Percentiles rank a stretch among this genome's conserved stretches.
Conservation (phyloP, 2,888 invertebrate genomes). For the Entomobrya proxima region DNA sequence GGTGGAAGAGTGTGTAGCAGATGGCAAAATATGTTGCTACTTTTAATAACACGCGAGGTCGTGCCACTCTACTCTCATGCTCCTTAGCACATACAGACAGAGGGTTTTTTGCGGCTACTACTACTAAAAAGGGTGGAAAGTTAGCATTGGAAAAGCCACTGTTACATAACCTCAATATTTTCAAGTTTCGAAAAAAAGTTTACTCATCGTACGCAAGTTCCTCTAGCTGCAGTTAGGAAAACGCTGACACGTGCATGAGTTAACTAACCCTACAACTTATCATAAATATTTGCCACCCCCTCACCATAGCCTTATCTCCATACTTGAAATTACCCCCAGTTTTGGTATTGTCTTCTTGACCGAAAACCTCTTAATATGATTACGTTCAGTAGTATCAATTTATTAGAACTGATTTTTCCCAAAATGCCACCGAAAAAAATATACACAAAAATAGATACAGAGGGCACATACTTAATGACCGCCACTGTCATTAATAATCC, state of each 20-base stretch:
- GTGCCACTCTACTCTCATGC: too few species aligned
- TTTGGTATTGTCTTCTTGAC: not conserved
- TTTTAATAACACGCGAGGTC: slow-evolving; percentile 51
- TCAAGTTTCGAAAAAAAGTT: not conserved
- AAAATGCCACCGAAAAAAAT: not conserved
- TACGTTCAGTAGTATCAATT: not conserved
- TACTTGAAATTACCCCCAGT: not conserved
- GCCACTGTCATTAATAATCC: not conserved
- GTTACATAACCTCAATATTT: not conserved
- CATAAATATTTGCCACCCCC: too few species aligned
- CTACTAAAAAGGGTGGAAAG: not conserved
- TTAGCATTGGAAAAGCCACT: not conserved
- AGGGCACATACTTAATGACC: not conserved
- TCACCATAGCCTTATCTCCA: too few species aligned
- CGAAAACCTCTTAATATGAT: not conserved
- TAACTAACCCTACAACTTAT: too few species aligned
- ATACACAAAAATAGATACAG: not conserved
- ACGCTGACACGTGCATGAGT: too few species aligned
- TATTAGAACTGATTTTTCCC: not conserved
- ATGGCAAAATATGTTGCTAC: slow-evolving; percentile 60
- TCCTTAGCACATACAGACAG: too few species aligned
- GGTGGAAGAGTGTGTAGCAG: slow-evolving; percentile 41
- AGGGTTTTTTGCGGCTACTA: not conserved
- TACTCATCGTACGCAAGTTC: too few species aligned
- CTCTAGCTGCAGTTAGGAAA: too few species aligned